Evolutionary conservation across 1,140 invertebrate species (phyloP).

Genomic region (Ganaspis sp.): DNA sequence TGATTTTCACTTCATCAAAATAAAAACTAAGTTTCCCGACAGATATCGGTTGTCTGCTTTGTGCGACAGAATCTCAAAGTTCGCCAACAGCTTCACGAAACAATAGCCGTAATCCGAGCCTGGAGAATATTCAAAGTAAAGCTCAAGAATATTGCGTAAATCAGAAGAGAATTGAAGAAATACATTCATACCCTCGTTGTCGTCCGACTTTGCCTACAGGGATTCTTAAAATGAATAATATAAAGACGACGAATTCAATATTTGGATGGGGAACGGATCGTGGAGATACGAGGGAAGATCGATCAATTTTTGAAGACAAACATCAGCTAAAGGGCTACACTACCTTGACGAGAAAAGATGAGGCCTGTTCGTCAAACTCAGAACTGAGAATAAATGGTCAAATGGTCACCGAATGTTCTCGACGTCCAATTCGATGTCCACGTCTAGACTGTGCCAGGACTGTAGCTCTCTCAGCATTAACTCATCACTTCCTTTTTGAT

Average conservation of each 20-base stretch:
- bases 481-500: constrained; percentile 72
- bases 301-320: constrained; percentile 20
- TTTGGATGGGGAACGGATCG: constrained; percentile 43
- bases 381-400: constrained; percentile 59
- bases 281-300: constrained; percentile 24
- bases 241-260: constrained; percentile 40
- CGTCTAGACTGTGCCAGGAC: constrained; percentile 68
- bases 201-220: constrained; percentile 5
- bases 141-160: constrained; percentile 23
- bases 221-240: constrained; percentile 3
- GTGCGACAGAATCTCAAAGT: constrained; percentile 50
- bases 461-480: constrained; percentile 69
- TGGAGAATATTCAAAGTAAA: constrained; percentile 34
- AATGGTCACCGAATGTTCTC: constrained; percentile 63
- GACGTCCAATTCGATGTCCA: constrained; percentile 70
- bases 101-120: constrained; percentile 35
- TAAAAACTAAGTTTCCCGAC: constrained; percentile 24
- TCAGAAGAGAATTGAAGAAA: constrained; percentile 33
- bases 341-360: constrained; percentile 48
- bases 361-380: constrained; percentile 30
- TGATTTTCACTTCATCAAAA: background rate
- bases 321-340: constrained; percentile 51
- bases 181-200: constrained; percentile 14
- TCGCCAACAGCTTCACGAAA: constrained; percentile 44
- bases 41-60: constrained; percentile 60